These are phyloP conservation scores for Hemicentrotus pulcherrimus DNA, from an alignment of 35 echinoderm and acorn worm genomes.

Conservation along the genomic window DNA sequence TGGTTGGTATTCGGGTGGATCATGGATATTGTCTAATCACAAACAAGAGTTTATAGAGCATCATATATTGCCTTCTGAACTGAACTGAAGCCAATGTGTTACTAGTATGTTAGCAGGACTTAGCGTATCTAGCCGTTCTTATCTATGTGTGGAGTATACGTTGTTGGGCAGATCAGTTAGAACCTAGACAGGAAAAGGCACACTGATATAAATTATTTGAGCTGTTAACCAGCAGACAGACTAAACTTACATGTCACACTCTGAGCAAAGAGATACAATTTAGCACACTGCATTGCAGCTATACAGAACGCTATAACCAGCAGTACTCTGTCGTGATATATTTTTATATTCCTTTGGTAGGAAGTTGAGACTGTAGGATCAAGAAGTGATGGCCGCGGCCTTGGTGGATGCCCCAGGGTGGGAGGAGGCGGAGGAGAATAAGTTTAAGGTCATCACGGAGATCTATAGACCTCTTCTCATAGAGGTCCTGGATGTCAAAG, in stretches of 20 bases:
- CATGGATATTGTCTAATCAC: not conserved
- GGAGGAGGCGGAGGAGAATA: not conserved
- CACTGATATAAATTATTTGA: no score
- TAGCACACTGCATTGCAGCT: not conserved
- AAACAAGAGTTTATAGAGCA: not conserved
- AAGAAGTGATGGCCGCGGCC: not conserved
- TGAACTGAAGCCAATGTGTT: no score
- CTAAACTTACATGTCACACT: no score
- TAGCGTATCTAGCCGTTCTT: not conserved
- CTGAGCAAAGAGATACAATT: not conserved
- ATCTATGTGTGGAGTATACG: no score
- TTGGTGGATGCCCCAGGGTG: not conserved
- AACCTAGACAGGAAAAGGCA: no score
- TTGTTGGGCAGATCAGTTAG: no score
- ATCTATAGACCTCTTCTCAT: not conserved
- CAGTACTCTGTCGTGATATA: not conserved
- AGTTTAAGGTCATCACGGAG: not conserved
- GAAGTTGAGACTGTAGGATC: not conserved
- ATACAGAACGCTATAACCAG: not conserved
- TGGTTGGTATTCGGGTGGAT: not conserved
- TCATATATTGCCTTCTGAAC: no score
- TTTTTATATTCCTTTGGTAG: not conserved
- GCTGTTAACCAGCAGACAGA: no score
- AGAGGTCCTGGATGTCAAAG: not conserved
- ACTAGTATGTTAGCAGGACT: not conserved